phyloP scores from a whole-genome alignment of 2,797 vertebrate species.

The Schizopygopsis pylzovi region DNA sequence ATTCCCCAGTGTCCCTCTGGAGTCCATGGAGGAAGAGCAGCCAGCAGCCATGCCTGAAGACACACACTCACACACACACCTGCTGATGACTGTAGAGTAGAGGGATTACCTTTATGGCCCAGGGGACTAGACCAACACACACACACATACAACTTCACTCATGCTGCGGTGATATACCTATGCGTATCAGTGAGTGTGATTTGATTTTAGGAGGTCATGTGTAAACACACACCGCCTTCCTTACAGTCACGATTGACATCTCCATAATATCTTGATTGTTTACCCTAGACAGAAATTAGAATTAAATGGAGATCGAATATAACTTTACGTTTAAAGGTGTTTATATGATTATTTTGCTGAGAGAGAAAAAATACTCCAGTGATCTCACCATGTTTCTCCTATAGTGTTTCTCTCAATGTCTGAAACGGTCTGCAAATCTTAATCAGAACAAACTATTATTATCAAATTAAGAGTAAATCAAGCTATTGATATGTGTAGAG shows the following conservation, averaged over 20 bases:
- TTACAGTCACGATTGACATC: not conserved
- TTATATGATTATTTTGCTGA: not conserved
- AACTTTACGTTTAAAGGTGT: not conserved
- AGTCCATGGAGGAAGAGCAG: slow-evolving; percentile 76
- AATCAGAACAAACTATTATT: not conserved
- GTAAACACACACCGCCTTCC: slow-evolving; percentile 62
- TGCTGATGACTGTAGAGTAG: slow-evolving; percentile 72
- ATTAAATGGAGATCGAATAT: not conserved
- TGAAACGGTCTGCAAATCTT: not conserved
- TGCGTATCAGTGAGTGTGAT: slow-evolving; percentile 63
- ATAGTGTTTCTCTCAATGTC: not conserved
- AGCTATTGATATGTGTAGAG: not conserved
- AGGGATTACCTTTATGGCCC: slow-evolving; percentile 78
- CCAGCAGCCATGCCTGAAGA: slow-evolving; percentile 81
- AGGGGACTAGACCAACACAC: slow-evolving; percentile 65
- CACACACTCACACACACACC: slow-evolving; percentile 70
- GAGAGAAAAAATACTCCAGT: not conserved
- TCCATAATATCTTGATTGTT: not conserved
- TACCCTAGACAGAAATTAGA: not conserved
- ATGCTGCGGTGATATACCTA: slow-evolving; percentile 66
- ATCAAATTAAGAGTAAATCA: not conserved
- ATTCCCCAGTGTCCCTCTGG: slow-evolving; percentile 75
- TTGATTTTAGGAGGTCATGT: slow-evolving; percentile 49
- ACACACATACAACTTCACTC: slow-evolving; percentile 60
- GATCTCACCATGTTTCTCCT: not conserved